Evolutionary conservation across 2,797 vertebrate genomes (phyloP).

Genomic region (Hozukius guyotensis): DNA sequence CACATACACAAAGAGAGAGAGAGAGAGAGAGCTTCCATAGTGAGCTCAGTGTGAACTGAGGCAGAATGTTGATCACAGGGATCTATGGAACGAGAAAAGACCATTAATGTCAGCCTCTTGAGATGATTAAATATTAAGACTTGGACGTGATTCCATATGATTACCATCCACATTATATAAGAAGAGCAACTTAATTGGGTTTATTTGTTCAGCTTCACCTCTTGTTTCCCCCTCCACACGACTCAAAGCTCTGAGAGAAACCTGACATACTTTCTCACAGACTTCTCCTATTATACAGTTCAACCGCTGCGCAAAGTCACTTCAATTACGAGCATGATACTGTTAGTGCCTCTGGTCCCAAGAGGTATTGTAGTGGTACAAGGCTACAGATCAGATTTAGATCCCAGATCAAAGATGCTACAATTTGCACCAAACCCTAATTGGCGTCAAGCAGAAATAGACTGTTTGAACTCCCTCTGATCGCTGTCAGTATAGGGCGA

Average conservation of each 20-base stretch:
- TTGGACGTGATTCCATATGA: neutral
- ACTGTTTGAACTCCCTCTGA: constrained; percentile 54
- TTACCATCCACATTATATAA: neutral
- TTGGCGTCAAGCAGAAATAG: constrained; percentile 72
- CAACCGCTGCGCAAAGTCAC: constrained; percentile 52
- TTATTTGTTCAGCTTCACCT: constrained; percentile 24
- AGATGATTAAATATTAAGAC: constrained; percentile 10
- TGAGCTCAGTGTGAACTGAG: constrained; percentile 26
- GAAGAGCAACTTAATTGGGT: neutral
- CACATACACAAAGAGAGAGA: neutral
- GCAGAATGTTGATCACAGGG: constrained; percentile 32
- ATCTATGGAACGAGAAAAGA: constrained; percentile 15
- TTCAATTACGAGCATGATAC: constrained; percentile 58
- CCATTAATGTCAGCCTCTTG: constrained; percentile 17
- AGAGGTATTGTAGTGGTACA: constrained; percentile 48
- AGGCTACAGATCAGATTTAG: constrained; percentile 55
- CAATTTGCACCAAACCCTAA: constrained; percentile 62
- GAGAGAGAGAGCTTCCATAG: constrained; percentile 23
- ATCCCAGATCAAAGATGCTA: constrained; percentile 62
- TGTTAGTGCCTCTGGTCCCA: constrained; percentile 53
- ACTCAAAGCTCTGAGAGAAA: constrained; percentile 19
- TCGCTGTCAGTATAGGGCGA: constrained; percentile 25
- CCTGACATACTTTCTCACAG: constrained; percentile 50
- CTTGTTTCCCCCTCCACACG: constrained; percentile 12
- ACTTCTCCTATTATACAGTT: constrained; percentile 55